These are phyloP conservation scores for Lasioglossum calceatum DNA, from an alignment of 2,888 invertebrate species.

Conservation along the genomic window DNA sequence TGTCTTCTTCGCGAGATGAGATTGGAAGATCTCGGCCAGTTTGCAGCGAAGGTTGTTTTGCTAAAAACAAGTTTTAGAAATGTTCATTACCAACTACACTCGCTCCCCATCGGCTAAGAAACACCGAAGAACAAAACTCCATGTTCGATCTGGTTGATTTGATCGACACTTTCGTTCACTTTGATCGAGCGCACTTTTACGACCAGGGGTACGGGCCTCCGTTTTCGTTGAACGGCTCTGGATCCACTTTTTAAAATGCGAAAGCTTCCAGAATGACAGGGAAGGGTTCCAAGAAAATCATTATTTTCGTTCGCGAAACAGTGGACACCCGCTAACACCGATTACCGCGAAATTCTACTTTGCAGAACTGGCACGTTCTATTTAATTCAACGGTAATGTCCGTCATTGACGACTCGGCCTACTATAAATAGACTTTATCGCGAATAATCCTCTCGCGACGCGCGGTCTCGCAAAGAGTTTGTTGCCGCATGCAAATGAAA, in stretches of 20 bases:
- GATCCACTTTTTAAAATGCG: neutral
- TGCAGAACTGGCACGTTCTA: constrained; percentile 48
- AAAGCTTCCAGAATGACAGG: neutral
- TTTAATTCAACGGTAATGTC: constrained; percentile 44
- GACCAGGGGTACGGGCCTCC: too few species aligned
- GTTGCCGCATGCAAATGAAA: constrained; percentile 28
- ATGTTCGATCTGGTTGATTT: too few species aligned
- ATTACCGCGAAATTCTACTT: constrained; percentile 35
- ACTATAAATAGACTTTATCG: constrained; percentile 58
- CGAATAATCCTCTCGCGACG: constrained; percentile 45
- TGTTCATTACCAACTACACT: too few species aligned
- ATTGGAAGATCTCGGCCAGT: neutral
- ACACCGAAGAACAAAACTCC: too few species aligned
- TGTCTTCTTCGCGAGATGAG: neutral
- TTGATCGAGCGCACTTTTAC: neutral
- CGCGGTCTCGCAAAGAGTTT: constrained; percentile 21
- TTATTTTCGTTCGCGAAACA: neutral
- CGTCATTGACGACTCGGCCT: constrained; percentile 52
- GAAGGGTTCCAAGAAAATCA: neutral
- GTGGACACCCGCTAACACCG: neutral
- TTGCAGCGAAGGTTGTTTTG: neutral
- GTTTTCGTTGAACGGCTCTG: too few species aligned
- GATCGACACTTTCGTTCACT: too few species aligned
- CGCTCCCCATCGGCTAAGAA: too few species aligned
- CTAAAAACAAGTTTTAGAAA: too few species aligned